Evolutionary conservation across 2,797 vertebrate species (phyloP).

Genomic region (Discoglossus pictus): DNA sequence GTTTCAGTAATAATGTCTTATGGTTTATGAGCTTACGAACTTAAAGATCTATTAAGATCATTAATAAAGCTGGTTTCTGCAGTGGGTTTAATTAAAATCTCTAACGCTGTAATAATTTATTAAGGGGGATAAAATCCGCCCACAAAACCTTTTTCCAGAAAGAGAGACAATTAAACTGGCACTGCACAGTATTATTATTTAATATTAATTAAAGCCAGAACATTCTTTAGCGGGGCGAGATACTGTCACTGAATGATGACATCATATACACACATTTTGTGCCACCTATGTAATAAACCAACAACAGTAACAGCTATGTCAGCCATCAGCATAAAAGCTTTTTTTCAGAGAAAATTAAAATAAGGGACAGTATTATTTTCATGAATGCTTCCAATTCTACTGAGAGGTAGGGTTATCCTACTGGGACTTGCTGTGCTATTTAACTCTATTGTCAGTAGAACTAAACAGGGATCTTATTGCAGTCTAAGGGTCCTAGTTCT

Average conservation of each 20-base stretch:
- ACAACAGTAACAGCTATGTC: too few species aligned
- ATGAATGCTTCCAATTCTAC: too few species aligned
- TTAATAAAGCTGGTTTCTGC: constrained; percentile 50
- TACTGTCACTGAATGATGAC: constrained; percentile 15
- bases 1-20: constrained; percentile 30
- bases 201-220: constrained; percentile 41
- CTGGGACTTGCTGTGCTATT: too few species aligned
- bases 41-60: constrained; percentile 50
- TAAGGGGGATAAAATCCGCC: constrained; percentile 35
- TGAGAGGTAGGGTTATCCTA: too few species aligned
- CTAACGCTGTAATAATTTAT: constrained; percentile 47
- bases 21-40: constrained; percentile 36
- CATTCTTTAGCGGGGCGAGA: constrained; percentile 18
- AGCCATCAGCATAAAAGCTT: too few species aligned
- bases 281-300: too few species aligned
- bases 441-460: too few species aligned
- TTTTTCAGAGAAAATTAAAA: too few species aligned
- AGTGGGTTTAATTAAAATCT: constrained; percentile 51
- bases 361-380: too few species aligned
- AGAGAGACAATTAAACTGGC: constrained; percentile 45
- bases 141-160: constrained; percentile 40
- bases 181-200: constrained; percentile 39
- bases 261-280: neutral
- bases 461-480: too few species aligned
- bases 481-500: too few species aligned